phyloP scores from a whole-genome alignment of 1,140 invertebrate genomes.

The Drosophila melanogaster region Release_6_plus_ISO1_MT NT_033779.5:10610501-10611000 shows the following conservation, averaged over 20 bases:
- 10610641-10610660: slow-evolving; percentile 24
- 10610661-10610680: slow-evolving; percentile 12
- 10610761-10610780: slow-evolving; percentile 83
- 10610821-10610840: slow-evolving; percentile 55
- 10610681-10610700: slow-evolving; percentile 1
- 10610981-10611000: slow-evolving; percentile 7
- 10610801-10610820: slow-evolving; percentile 84
- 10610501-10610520: slow-evolving; percentile 33
- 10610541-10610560: slow-evolving; percentile 35
- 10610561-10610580: neutral
- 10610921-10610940: slow-evolving; percentile 38
- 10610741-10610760: slow-evolving; percentile 74
- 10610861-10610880: slow-evolving; percentile 54
- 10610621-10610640: slow-evolving; percentile 60
- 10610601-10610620: slow-evolving; percentile 62
- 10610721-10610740: slow-evolving; percentile 50
- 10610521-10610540: slow-evolving; percentile 43
- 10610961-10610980: slow-evolving; percentile 52
- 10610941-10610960: slow-evolving; percentile 68
- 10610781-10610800: slow-evolving; percentile 84
- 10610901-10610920: neutral
- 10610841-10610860: slow-evolving; percentile 4
- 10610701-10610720: neutral
- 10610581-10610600: slow-evolving; percentile 3
- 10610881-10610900: slow-evolving; percentile 10